Conservation (phyloP, 2,797 vertebrate species). For the Microhierax caerulescens region DNA sequence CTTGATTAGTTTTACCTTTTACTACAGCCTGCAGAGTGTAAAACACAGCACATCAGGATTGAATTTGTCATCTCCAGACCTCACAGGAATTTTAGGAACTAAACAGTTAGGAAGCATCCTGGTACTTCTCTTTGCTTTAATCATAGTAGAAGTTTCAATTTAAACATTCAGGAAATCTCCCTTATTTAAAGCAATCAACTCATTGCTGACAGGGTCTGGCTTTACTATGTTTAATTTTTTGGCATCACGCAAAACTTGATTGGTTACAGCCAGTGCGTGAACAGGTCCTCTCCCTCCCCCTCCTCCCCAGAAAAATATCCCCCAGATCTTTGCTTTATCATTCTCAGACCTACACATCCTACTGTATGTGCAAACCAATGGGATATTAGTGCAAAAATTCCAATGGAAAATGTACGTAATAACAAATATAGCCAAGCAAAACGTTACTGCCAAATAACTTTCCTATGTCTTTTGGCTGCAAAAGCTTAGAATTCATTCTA, state of each 20-base stretch:
- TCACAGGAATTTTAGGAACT: conserved; percentile 85
- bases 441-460: neutral
- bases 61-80: conserved; percentile 86
- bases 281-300: conserved; percentile 26
- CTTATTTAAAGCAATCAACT: conserved; percentile 86
- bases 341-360: neutral
- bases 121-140: conserved; percentile 83
- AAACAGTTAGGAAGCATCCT: conserved; percentile 82
- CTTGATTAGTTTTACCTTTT: conserved; percentile 84
- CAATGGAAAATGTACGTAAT: conserved; percentile 28
- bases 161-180: conserved; percentile 86
- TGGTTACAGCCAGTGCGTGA: conserved; percentile 75
- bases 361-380: conserved; percentile 12
- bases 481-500: neutral
- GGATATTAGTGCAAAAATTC: conserved; percentile 6
- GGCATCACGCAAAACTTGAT: conserved; percentile 80
- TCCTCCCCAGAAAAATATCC: conserved; percentile 15
- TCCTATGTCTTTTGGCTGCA: neutral
- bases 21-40: conserved; percentile 83
- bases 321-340: conserved; percentile 48
- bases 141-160: conserved; percentile 85
- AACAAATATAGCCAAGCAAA: neutral
- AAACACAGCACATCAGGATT: conserved; percentile 84
- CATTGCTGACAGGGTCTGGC: conserved; percentile 78
- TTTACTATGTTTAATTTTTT: conserved; percentile 82